Percentiles rank a stretch among this genome's conserved stretches.
Evolutionary conservation across 2,888 invertebrate genomes (phyloP).

Genomic region (Lapara coniferarum): DNA sequence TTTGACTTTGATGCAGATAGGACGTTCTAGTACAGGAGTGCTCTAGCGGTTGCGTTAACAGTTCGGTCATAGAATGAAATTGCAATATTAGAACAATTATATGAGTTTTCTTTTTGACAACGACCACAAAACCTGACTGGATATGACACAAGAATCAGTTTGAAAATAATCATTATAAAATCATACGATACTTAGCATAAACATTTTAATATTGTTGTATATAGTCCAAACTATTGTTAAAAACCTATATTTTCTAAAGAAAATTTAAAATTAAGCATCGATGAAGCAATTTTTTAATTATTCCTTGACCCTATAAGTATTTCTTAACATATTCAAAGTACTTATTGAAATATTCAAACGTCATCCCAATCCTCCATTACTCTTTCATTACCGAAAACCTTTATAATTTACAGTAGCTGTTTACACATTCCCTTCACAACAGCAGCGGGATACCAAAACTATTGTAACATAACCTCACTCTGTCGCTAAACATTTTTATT

Average conservation of each 20-base stretch:
- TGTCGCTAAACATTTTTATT: constrained; percentile 23
- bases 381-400: constrained; percentile 7
- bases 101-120: constrained; percentile 56
- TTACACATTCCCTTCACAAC: constrained; percentile 21
- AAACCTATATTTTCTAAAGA: no score
- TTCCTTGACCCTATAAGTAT: no score
- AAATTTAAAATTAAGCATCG: no score
- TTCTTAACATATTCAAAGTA: neutral
- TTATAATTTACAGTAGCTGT: constrained; percentile 20
- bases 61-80: constrained; percentile 51
- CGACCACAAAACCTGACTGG: constrained; percentile 32
- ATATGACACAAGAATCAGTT: constrained; percentile 9
- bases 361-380: neutral
- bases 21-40: constrained; percentile 41
- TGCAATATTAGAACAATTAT: constrained; percentile 70
- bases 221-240: no score
- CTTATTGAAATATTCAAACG: neutral
- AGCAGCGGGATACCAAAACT: constrained; percentile 11
- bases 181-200: no score
- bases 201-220: no score
- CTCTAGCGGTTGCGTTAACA: constrained; percentile 39
- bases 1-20: constrained; percentile 33
- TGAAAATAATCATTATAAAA: neutral
- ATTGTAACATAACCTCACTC: constrained; percentile 20
- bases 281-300: no score